A percentile compares a stretch with the other conserved stretches of the same genome.
Evolutionary conservation across 2,797 vertebrate species (phyloP).

Genomic region (Clarias laeviceps): DNA sequence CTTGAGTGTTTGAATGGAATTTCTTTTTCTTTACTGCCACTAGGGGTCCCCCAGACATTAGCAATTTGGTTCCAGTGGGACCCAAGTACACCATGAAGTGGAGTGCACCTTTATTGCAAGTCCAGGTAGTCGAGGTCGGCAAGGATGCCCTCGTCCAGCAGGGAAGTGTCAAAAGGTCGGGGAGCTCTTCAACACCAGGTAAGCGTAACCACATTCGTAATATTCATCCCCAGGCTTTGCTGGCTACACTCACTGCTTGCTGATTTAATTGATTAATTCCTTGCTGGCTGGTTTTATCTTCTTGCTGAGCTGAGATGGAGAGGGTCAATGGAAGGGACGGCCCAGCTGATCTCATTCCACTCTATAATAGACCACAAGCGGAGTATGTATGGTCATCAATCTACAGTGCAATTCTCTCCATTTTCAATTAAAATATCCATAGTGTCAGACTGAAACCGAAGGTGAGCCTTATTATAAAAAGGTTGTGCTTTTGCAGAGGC

Average conservation of each 20-base stretch:
- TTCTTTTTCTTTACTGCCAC: constrained; percentile 41
- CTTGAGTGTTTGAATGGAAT: not conserved
- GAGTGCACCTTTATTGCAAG: constrained; percentile 87
- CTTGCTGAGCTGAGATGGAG: constrained; percentile 9
- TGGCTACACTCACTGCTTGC: not conserved
- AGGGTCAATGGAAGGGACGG: constrained; percentile 35
- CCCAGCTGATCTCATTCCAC: constrained; percentile 73
- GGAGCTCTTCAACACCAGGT: constrained; percentile 65
- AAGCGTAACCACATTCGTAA: constrained; percentile 30
- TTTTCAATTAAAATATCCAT: constrained; percentile 4
- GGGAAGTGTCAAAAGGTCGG: constrained; percentile 70
- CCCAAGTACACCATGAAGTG: constrained; percentile 94
- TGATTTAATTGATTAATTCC: not conserved
- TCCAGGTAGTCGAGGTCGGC: constrained; percentile 93
- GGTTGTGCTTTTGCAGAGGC: not conserved
- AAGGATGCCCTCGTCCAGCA: constrained; percentile 82
- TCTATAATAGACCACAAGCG: constrained; percentile 78
- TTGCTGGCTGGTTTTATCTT: constrained; percentile 19
- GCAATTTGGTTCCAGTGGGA: constrained; percentile 91
- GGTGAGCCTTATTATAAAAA: not conserved
- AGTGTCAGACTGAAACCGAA: not conserved
- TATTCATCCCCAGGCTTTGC: not conserved
- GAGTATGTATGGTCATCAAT: not conserved
- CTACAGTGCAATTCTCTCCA: not conserved
- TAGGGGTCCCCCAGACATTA: constrained; percentile 89